Evolutionary conservation across 2,113 vertebrate genomes (phyloP), one percentile per base, ranked within the genome.

Genomic region (Etheostoma cragini): DNA sequence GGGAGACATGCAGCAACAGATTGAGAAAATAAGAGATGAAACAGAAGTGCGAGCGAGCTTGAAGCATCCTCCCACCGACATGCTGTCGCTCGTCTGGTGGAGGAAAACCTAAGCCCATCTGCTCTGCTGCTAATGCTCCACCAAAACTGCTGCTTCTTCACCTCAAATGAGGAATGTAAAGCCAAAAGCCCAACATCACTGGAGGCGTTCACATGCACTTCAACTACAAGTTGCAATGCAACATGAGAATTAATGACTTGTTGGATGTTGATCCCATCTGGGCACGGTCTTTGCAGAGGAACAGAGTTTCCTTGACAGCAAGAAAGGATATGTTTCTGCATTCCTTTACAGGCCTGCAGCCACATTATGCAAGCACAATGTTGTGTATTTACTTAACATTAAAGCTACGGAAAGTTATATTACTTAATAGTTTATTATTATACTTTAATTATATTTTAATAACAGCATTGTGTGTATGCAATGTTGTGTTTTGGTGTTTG

Each of bases 1-100:
- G 53, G 58, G 49, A 77, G 72, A 68, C 72, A 1, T 11, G 24
- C 75, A 49, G 82, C 56, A 86, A 80, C 84, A 90, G 89, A 91
- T 84, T 86, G 84, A 87, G 74, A 85, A 81, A 88, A 86, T 76
- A 67, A 82, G 64, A 83, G 45, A 80, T 87, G 70, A 85, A 78
- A 82, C 50, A 49, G 71, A 79, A 79, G 84, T 56, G 86, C 72
- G 81, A 81, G 77, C 10, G 33, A 78, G 77, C 61, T 64, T 10
- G 70, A 76, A 69, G 62, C 63, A 10, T 82, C 89, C 89, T 88
- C 88, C 91, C 89, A 92, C 88, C 22, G 8, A 35, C 84, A 24
- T 83, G 77, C 86, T 89, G 88, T 87, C 76, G 57, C 81, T 84
- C 79, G 69, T 86, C 83, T 66, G 66, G 46, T 16, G 26, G 21